Conservation (phyloP, 2,113 vertebrate genomes). For the Dermatemys mawii region DNA sequence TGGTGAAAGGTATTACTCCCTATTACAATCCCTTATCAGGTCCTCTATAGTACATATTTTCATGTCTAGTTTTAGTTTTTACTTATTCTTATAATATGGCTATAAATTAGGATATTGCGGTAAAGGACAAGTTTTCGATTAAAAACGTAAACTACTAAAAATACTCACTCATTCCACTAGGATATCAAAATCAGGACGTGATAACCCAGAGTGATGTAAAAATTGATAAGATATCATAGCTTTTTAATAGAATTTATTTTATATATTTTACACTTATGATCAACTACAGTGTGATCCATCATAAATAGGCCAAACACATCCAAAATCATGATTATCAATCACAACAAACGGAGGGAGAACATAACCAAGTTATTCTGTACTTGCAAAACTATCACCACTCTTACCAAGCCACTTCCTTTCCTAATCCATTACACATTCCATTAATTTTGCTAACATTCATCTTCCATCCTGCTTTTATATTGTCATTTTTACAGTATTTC, state of each 20-base stretch:
- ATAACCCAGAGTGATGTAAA: neutral
- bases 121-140: neutral
- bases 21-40: neutral
- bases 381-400: constrained; percentile 8
- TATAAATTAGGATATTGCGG: neutral
- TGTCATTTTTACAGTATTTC: constrained; percentile 47
- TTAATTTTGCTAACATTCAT: constrained; percentile 52
- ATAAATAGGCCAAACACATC: constrained; percentile 16
- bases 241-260: neutral
- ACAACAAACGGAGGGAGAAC: neutral
- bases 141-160: neutral
- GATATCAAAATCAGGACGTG: neutral
- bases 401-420: neutral
- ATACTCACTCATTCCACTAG: neutral
- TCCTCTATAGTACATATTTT: neutral
- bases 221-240: neutral
- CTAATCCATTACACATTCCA: constrained; percentile 43
- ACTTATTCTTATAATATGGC: neutral
- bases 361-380: neutral
- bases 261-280: constrained; percentile 5
- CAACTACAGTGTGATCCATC: neutral
- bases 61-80: neutral
- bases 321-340: constrained; percentile 40
- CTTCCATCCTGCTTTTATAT: constrained; percentile 41
- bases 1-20: neutral